Evolutionary conservation across 1,140 invertebrate species (phyloP).

Genomic region (Epicauta chinensis): DNA sequence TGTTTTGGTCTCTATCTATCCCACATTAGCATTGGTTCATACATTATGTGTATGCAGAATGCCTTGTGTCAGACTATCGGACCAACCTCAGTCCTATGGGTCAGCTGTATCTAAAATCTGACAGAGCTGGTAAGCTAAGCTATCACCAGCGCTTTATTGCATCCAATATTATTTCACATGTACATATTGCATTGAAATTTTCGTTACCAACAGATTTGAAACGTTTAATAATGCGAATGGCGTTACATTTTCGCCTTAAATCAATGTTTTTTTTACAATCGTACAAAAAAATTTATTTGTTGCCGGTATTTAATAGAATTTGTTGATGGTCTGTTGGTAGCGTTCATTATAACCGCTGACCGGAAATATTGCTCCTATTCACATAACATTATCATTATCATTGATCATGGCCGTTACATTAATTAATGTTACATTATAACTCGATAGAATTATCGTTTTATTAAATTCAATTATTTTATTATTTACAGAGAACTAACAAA

Average conservation of each 20-base stretch:
- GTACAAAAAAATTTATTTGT: too few relatives aligned
- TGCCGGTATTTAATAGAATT: too few relatives aligned
- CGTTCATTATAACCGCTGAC: conserved; percentile 17
- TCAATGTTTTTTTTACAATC: neutral
- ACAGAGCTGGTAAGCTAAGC: conserved; percentile 65
- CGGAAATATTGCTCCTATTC: conserved; percentile 14
- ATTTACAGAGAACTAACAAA: too few relatives aligned
- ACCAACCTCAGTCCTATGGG: conserved; percentile 65
- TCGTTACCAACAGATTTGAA: neutral
- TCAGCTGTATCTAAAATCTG: conserved; percentile 72
- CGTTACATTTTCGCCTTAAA: too few relatives aligned
- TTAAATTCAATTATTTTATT: too few relatives aligned
- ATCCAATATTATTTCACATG: neutral
- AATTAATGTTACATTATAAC: too few relatives aligned
- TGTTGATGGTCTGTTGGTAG: conserved; percentile 8
- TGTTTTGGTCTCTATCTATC: too few relatives aligned
- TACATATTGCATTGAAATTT: neutral
- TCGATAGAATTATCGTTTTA: too few relatives aligned
- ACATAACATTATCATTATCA: conserved; percentile 12
- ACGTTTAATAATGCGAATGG: too few relatives aligned
- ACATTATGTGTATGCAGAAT: conserved; percentile 42
- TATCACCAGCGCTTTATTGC: conserved; percentile 9
- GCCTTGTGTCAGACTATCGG: conserved; percentile 54
- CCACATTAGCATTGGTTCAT: conserved; percentile 6
- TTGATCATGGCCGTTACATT: neutral